Evolutionary conservation across 1,140 invertebrate genomes (phyloP), one percentile per base, ranked within the genome.

Genomic region (Holcopasites calliopsidis): DNA sequence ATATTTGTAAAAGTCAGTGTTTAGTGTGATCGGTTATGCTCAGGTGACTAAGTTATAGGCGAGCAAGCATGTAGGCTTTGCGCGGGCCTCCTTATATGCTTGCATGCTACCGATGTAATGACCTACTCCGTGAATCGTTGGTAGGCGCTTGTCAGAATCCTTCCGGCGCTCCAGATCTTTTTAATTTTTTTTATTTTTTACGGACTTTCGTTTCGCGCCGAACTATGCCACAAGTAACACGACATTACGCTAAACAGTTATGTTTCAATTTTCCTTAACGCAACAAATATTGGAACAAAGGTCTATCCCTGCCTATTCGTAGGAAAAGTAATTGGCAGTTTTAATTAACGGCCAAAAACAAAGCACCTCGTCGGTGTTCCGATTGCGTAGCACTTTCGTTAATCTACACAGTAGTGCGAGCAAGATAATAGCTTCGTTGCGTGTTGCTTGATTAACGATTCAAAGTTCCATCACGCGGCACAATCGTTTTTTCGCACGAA

Each of bases 61-160:
- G 85, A 88, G 87, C 87, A 89, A 87, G 77, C 88, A 88, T 89
- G 86, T 89, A 89, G 88, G 86, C 84, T 89, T 84, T 75, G 84
- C 86, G 88, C 88, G 88, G 88, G 87, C 83, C 81, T 88, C 77
- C 74, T 82, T 83, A 84, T 80, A 84, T 83, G 82, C 69, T 76
- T 84, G 80, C 87, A 85, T 85, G 85, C 83, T 84, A 81, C 82
- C 85, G 80, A 88, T 86, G 86, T 83, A 79, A 88, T 88, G 86
- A 87, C 87, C 87, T 88, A 88, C 88, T 88, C 86, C 68, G 77
- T 55, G 77, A 79, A 86, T 84, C 80, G 81, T 81, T 50, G 68
- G 80, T 66, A 72, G 4, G 50, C 72, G 74, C 77, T 85, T 74
- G 80, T 75, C 81, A 81, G 77, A 81, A 80, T 86, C 76, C 80